Conservation (phyloP, 2,888 invertebrate genomes). For the Resseliella maxima region DNA sequence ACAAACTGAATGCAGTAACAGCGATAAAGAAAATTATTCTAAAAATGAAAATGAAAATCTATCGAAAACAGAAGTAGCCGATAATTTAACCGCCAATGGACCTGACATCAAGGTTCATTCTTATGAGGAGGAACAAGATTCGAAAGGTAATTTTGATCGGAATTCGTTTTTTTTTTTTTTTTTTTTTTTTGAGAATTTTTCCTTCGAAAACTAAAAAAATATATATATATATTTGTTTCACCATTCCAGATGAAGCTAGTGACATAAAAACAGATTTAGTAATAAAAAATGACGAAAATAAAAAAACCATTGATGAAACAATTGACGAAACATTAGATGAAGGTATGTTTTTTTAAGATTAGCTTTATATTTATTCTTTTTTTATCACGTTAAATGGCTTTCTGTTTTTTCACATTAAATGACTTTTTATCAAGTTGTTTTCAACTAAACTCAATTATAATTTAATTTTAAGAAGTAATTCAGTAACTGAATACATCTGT, state of each 20-base stretch:
- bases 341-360: neutral
- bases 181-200: too few relatives aligned
- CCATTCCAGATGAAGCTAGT: neutral
- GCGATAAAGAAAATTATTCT: neutral
- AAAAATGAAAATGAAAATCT: conserved; percentile 2
- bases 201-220: too few relatives aligned
- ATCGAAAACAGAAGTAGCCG: neutral
- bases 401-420: too few relatives aligned
- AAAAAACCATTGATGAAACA: neutral
- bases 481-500: too few relatives aligned
- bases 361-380: neutral
- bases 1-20: neutral
- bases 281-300: neutral
- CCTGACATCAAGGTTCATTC: neutral
- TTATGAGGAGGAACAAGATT: neutral
- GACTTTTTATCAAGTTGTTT: too few relatives aligned
- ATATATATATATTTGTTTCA: too few relatives aligned
- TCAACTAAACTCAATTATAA: too few relatives aligned
- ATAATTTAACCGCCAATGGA: neutral
- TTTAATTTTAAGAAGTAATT: too few relatives aligned
- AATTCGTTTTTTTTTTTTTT: too few relatives aligned
- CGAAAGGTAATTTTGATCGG: neutral
- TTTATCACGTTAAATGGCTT: neutral
- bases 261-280: neutral
- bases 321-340: neutral